Conservation (phyloP, 2,113 vertebrate species). For the Sterrhoptilus dennistouni region DNA sequence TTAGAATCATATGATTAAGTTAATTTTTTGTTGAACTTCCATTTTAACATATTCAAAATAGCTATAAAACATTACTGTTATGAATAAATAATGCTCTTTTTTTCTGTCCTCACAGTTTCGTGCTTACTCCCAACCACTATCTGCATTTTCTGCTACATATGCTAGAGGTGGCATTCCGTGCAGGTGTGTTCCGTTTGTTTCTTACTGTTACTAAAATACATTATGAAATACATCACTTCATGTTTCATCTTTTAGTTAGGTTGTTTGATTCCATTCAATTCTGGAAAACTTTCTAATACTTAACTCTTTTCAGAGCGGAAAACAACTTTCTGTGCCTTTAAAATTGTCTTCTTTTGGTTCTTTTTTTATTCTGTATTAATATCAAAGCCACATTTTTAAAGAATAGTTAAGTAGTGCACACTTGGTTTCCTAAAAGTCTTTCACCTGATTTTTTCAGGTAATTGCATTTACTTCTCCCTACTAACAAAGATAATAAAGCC, state of each 20-base stretch:
- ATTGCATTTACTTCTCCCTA: neutral
- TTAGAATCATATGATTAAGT: neutral
- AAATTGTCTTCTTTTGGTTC: neutral
- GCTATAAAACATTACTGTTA: neutral
- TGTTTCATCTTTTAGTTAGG: neutral
- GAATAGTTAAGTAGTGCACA: neutral
- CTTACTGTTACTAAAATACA: neutral
- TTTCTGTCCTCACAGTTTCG: slow-evolving; percentile 69
- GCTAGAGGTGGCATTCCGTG: slow-evolving; percentile 83
- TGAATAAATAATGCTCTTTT: neutral
- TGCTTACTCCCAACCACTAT: slow-evolving; percentile 54
- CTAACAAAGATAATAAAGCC: neutral
- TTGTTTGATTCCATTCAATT: neutral
- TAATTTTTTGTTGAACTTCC: neutral
- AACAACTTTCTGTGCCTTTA: neutral
- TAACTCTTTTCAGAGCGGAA: neutral
- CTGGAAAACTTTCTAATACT: neutral
- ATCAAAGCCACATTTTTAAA: neutral
- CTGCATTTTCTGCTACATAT: slow-evolving; percentile 78
- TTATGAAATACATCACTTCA: neutral
- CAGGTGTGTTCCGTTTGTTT: slow-evolving; percentile 66
- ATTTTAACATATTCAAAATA: neutral
- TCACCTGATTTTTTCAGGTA: neutral
- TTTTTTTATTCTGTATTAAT: neutral
- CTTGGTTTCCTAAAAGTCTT: neutral